A percentile compares a stretch with the other conserved stretches of the same genome.
Evolutionary conservation across 2,113 vertebrate genomes (phyloP).

Genomic region (Anhinga anhinga): DNA sequence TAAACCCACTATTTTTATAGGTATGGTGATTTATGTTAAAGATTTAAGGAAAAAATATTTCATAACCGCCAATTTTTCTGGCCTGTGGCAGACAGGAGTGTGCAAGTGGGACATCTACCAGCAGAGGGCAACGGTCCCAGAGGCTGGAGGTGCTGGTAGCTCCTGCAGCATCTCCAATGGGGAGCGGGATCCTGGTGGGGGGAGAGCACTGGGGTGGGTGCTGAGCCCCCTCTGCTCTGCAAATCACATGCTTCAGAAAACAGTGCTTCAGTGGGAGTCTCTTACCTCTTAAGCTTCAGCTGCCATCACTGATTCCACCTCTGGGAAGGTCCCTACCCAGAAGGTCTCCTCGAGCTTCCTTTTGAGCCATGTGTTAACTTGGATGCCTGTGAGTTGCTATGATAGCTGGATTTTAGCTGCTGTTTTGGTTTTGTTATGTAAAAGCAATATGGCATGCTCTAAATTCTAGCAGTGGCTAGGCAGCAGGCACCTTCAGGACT

Average conservation of each 20-base stretch:
- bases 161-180: neutral
- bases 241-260: neutral
- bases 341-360: neutral
- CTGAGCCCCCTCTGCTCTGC: neutral
- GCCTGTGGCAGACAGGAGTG: neutral
- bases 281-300: neutral
- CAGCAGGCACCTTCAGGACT: neutral
- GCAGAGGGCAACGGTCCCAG: slow-evolving; percentile 35
- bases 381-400: neutral
- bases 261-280: too few relatives aligned
- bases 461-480: neutral
- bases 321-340: neutral
- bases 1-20: neutral
- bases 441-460: neutral
- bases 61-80: rapidly evolving
- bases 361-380: neutral
- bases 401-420: neutral
- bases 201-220: rapidly evolving
- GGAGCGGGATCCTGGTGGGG: too few relatives aligned
- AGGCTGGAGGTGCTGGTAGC: neutral
- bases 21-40: neutral
- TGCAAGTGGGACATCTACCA: neutral
- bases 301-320: neutral
- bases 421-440: neutral
- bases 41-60: rapidly evolving